Percentiles rank a stretch among this genome's conserved stretches.
Conservation (phyloP, 2,888 invertebrate species). For the Dolichopus griseipennis region DNA sequence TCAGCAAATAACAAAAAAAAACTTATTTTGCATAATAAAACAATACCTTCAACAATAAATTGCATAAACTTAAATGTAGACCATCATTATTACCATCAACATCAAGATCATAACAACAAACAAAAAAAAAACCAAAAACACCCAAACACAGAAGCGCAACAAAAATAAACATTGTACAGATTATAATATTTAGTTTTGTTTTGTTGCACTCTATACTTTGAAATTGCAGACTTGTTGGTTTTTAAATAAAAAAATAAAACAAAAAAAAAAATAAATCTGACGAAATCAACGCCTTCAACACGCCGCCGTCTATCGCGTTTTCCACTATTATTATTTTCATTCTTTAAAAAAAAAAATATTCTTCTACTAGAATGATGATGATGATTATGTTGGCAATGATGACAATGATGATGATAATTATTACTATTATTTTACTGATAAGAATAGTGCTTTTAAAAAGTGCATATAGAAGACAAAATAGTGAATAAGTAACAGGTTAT, state of each 20-base stretch:
- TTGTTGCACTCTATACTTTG: background rate
- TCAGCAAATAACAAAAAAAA: no score
- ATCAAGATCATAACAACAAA: no score
- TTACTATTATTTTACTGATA: background rate
- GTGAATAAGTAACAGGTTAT: background rate
- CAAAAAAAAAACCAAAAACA: no score
- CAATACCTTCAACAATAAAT: background rate
- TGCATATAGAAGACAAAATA: background rate
- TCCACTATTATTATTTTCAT: background rate
- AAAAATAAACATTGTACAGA: background rate
- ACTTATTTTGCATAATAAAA: conserved; percentile 2
- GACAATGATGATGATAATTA: no score
- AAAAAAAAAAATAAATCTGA: background rate
- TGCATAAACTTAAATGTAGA: conserved; percentile 6
- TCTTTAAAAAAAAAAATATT: background rate
- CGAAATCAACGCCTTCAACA: conserved; percentile 6
- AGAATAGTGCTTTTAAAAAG: background rate
- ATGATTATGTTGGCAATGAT: no score
- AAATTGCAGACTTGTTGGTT: background rate
- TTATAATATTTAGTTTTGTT: background rate
- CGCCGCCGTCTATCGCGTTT: background rate
- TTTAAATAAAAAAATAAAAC: no score
- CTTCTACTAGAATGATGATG: background rate
- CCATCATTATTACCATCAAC: background rate
- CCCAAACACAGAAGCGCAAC: background rate